Conservation (phyloP, 64 coral and sea anemone genomes). For the Montipora cactus region DNA sequence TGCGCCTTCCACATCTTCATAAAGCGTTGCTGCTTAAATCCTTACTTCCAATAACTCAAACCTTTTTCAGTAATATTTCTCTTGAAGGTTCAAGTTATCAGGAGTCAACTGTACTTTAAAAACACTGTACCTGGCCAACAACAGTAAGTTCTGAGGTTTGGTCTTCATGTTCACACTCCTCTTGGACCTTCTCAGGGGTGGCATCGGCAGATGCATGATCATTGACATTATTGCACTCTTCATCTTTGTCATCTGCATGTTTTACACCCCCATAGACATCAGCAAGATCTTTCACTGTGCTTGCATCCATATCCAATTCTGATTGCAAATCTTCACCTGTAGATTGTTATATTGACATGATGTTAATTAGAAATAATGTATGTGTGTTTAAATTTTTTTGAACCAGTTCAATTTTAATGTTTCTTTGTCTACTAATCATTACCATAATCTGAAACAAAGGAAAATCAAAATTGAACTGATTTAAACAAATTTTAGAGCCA, state of each 20-base stretch:
- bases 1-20: too few species aligned
- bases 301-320: constrained; percentile 2
- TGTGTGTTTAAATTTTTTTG: too few species aligned
- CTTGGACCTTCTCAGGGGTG: not conserved
- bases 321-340: constrained; percentile 1
- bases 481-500: too few species aligned
- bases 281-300: not conserved
- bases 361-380: not conserved
- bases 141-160: not conserved
- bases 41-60: too few species aligned
- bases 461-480: too few species aligned
- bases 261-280: not conserved
- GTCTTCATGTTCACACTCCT: not conserved
- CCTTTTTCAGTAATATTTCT: too few species aligned
- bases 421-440: too few species aligned
- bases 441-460: too few species aligned
- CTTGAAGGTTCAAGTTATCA: too few species aligned
- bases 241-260: not conserved
- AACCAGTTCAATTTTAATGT: too few species aligned
- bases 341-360: not conserved
- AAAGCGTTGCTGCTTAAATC: too few species aligned
- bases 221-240: not conserved
- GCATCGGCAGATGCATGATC: not conserved
- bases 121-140: not conserved
- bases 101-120: not conserved